Evolutionary conservation across 2,888 invertebrate genomes (phyloP).

Genomic region (Onthophagus sagittarius): DNA sequence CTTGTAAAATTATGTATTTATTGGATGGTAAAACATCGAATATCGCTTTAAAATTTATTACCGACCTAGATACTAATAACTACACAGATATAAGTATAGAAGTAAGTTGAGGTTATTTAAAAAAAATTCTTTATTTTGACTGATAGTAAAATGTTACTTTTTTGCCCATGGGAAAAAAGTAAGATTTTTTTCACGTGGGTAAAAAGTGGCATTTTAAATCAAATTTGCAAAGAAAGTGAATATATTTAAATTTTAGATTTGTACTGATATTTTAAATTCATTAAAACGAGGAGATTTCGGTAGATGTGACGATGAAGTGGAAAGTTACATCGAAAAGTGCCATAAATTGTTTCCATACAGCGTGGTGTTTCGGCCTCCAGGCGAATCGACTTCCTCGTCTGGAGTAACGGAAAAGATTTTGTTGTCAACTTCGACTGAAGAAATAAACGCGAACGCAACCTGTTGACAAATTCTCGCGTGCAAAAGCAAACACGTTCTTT

Average conservation of each 20-base stretch:
- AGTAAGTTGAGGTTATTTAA: slow-evolving; percentile 43
- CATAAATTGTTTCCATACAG: slow-evolving; percentile 75
- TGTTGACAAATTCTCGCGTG: slow-evolving; percentile 32
- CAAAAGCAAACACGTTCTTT: slow-evolving; percentile 15
- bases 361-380: slow-evolving; percentile 60
- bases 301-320: slow-evolving; percentile 62
- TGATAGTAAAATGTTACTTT: not conserved
- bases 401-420: slow-evolving; percentile 35
- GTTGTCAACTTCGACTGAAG: slow-evolving; percentile 31
- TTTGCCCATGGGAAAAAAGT: too few species aligned
- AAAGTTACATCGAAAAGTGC: slow-evolving; percentile 69
- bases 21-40: slow-evolving; percentile 65
- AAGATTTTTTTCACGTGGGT: too few species aligned
- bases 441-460: slow-evolving; percentile 40
- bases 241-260: slow-evolving; percentile 60
- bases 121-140: too few species aligned
- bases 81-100: slow-evolving; percentile 52
- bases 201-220: too few species aligned
- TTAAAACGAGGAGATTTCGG: slow-evolving; percentile 80
- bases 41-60: slow-evolving; percentile 61
- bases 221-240: too few species aligned
- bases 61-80: slow-evolving; percentile 51
- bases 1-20: slow-evolving; percentile 74
- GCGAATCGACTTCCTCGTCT: slow-evolving; percentile 35
- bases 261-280: slow-evolving; percentile 74